Conservation (phyloP, 2,113 vertebrate species). For the Cygnus buccinator region DNA sequence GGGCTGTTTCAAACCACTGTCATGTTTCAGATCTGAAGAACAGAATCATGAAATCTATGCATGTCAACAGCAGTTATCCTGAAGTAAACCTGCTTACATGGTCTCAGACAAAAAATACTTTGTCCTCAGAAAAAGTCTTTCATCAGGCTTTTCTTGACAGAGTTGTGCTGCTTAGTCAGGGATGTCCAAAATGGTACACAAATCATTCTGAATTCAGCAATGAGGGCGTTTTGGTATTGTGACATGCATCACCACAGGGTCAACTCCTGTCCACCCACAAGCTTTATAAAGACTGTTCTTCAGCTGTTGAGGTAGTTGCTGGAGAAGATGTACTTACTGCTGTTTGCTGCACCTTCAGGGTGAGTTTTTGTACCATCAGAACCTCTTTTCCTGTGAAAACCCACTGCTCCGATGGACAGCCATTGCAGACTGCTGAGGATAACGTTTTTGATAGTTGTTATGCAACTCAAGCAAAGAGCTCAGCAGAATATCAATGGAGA, state of each 20-base stretch:
- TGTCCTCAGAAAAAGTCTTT: background rate
- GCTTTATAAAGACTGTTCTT: background rate
- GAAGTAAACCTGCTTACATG: background rate
- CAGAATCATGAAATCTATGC: accelerated
- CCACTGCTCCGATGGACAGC: background rate
- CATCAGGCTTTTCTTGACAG: background rate
- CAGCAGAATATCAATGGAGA: background rate
- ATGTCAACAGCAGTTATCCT: background rate
- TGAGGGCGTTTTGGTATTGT: background rate
- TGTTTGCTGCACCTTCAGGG: background rate
- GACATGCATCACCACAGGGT: background rate
- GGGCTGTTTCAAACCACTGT: background rate
- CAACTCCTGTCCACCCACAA: background rate
- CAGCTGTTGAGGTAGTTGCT: background rate
- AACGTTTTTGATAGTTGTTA: background rate
- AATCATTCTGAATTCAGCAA: background rate
- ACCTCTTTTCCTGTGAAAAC: background rate
- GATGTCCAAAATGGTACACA: background rate
- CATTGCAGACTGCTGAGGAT: background rate
- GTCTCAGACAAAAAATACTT: background rate
- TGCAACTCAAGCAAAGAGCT: background rate
- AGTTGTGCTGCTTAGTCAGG: background rate
- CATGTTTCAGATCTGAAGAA: background rate
- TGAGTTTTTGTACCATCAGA: background rate
- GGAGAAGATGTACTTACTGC: background rate